Conservation (phyloP, 1,140 invertebrate genomes). For the Drosophila mauritiana region DNA sequence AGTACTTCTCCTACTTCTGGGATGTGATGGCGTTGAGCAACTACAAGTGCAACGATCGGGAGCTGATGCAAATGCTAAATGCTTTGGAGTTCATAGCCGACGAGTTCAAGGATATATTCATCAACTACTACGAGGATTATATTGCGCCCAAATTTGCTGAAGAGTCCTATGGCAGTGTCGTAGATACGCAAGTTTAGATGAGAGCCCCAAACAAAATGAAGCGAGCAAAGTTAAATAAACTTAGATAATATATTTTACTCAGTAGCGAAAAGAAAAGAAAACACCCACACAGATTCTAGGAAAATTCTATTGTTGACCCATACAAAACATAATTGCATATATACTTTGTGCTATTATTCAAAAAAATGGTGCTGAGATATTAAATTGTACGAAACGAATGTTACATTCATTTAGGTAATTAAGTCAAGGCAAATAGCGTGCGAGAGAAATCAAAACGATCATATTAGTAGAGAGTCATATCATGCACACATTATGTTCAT, state of each 20-base stretch:
- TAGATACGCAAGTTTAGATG: constrained; percentile 68
- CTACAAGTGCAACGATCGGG: constrained; percentile 68
- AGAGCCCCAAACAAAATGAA: constrained; percentile 9
- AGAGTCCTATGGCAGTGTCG: constrained; percentile 63
- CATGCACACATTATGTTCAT: constrained; percentile 62
- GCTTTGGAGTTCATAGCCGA: constrained; percentile 72
- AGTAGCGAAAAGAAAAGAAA: constrained; percentile 28
- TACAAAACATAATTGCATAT: constrained; percentile 32
- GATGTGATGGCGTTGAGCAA: constrained; percentile 69
- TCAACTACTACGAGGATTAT: constrained; percentile 73
- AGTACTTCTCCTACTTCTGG: constrained; percentile 70
- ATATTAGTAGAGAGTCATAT: constrained; percentile 53
- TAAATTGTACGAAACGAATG: constrained; percentile 67
- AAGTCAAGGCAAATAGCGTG: constrained; percentile 40
- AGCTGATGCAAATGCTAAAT: constrained; percentile 73
- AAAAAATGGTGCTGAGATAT: constrained; percentile 69
- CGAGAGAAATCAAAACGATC: constrained; percentile 40
- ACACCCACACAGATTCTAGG: constrained; percentile 26
- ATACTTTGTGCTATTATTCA: constrained; percentile 62
- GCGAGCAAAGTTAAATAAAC: constrained; percentile 26
- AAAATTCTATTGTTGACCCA: constrained; percentile 57
- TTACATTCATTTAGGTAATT: constrained; percentile 63
- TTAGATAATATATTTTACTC: constrained; percentile 49
- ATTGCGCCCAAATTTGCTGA: constrained; percentile 72
- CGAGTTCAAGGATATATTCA: constrained; percentile 73